Base-by-base conservation (phyloP, 2,888 invertebrate genomes). In the Rhorus exstirpatorius region DNA sequence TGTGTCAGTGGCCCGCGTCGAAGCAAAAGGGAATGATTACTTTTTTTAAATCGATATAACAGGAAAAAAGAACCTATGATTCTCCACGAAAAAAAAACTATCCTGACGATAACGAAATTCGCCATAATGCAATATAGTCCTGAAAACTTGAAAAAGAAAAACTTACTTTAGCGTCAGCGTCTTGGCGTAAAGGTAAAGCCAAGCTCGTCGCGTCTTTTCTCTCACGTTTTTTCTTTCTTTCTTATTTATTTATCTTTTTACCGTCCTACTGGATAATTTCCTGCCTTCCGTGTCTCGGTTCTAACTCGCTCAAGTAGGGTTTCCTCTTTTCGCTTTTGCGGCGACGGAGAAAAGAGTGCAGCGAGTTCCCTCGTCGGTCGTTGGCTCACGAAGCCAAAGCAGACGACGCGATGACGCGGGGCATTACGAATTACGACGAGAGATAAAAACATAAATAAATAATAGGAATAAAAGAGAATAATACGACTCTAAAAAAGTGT, bases 311-410 rank as follows among this genome's bases (percentile, higher is more conserved):
- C 65, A 14, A 58, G 63, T 83, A 79, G 51, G 82, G 82, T 83
- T 83, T 83, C 82, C 70, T 44, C 35, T 61, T 26, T 76, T 21
- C n/a, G 51, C 41, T 49, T 31, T 41, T 60, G 71, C 71, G 67
- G 63, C 78, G 68, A 70, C 55, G 3, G 68, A 81, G 49, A 35
- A 31, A 44, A 60, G 51, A 51, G 41, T 38, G 41, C 31, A 38
- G 17, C 41, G 44, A 60, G 51, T 35, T 61, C 10, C n/a, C n/a
- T n/a, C n/a, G n/a, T 31, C 82, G 82, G 79, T 83, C 82, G 71
- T 75, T 75, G 79, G 67, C 74, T 68, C 55, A 70, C 71, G 82
- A 83, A 83, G 79, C 82, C 82, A 78, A 79, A 51, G 60, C 65
- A 71, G n/a, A 21, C 72, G 68, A 53, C 71, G 51, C 71, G 51